A percentile compares a stretch with the other conserved stretches of the same genome.
These are phyloP conservation scores for Oostethus manadensis DNA, from an alignment of 2,113 vertebrate genomes.

Conservation along the genomic window DNA sequence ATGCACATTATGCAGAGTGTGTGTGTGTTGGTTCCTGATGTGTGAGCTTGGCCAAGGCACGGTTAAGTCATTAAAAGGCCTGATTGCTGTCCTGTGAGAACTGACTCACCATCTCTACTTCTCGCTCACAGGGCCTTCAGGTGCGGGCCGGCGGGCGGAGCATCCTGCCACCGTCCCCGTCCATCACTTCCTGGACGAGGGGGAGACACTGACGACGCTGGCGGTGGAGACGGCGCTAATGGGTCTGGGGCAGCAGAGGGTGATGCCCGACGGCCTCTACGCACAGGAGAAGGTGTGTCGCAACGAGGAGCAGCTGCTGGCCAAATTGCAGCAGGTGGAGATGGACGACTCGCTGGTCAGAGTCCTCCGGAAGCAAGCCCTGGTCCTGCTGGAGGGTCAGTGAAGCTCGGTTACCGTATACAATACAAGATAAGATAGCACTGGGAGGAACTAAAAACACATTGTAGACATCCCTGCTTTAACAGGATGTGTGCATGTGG, in stretches of 20 bases:
- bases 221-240: conserved; percentile 93
- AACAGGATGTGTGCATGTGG: too few relatives aligned
- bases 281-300: conserved; percentile 97
- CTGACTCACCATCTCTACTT: too few relatives aligned
- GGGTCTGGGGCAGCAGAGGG: conserved; percentile 90
- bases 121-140: conserved; percentile 71
- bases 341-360: conserved; percentile 93
- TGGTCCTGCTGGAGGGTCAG: conserved; percentile 95
- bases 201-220: conserved; percentile 87
- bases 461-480: too few relatives aligned
- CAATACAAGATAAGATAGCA: too few relatives aligned
- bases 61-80: too few relatives aligned
- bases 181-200: conserved; percentile 80
- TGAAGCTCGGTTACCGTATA: not conserved
- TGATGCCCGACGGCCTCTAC: conserved; percentile 96
- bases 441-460: too few relatives aligned
- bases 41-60: too few relatives aligned
- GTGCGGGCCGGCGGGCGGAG: conserved; percentile 80
- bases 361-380: conserved; percentile 98
- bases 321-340: conserved; percentile 94
- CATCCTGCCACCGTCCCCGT: not conserved
- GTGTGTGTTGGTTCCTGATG: too few relatives aligned
- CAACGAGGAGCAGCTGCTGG: conserved; percentile 95
- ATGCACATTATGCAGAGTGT: conserved; percentile 18
- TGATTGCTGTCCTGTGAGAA: too few relatives aligned